Evolutionary conservation across 2,113 vertebrate genomes (phyloP).

Genomic region (Esox niger): DNA sequence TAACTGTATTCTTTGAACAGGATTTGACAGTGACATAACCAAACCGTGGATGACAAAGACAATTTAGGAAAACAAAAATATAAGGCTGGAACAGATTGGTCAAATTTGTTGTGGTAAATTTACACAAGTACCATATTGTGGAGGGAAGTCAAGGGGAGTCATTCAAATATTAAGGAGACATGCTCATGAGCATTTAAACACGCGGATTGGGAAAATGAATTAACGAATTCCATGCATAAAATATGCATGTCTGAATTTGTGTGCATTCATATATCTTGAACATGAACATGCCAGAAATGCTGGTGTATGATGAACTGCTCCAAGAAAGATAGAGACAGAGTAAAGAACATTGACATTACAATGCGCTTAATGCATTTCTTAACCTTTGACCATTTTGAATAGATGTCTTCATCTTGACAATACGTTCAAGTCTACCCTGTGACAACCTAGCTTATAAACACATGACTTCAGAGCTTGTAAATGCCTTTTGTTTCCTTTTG

Average conservation of each 20-base stretch:
- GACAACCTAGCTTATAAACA: neutral
- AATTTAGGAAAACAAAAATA: slow-evolving; percentile 30
- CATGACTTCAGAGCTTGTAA: neutral
- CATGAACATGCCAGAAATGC: slow-evolving; percentile 11
- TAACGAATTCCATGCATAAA: slow-evolving; percentile 3
- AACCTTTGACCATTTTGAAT: too few species aligned
- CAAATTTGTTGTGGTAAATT: slow-evolving; percentile 1
- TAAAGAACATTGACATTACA: too few species aligned
- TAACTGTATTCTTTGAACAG: neutral
- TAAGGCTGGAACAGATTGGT: slow-evolving; percentile 3
- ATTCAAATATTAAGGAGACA: neutral
- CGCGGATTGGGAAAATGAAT: neutral
- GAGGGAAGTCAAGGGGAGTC: neutral
- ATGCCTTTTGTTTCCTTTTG: neutral
- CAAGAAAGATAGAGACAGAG: too few species aligned
- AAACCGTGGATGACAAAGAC: slow-evolving; percentile 11
- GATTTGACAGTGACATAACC: neutral
- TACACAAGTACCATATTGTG: neutral
- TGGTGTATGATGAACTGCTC: neutral
- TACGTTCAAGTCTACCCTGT: neutral
- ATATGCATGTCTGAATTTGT: slow-evolving; percentile 8
- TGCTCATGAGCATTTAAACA: neutral
- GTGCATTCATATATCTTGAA: slow-evolving; percentile 1
- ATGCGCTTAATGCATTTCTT: too few species aligned
- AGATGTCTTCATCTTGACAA: neutral